A percentile compares a stretch with the other conserved stretches of the same genome.
These are phyloP conservation scores for Zaprionus capensis DNA, from an alignment of 1,140 invertebrate genomes.

Conservation along the genomic window DNA sequence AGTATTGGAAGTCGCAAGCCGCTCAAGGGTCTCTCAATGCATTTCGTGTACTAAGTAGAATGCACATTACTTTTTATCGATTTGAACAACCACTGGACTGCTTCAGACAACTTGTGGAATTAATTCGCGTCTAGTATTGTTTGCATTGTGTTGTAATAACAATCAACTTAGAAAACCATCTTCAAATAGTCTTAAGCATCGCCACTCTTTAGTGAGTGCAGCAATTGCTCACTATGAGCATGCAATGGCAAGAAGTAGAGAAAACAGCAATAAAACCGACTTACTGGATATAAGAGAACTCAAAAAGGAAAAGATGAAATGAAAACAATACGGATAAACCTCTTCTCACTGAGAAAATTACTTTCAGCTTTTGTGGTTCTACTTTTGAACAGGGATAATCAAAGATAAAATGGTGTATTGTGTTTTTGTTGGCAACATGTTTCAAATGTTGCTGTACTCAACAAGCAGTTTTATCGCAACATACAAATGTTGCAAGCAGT, in stretches of 20 bases:
- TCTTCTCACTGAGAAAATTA: background rate
- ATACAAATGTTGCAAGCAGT: too few species aligned
- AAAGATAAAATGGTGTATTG: too few species aligned
- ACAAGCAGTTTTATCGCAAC: too few species aligned
- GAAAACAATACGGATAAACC: background rate
- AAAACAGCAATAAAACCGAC: background rate
- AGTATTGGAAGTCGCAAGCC: background rate
- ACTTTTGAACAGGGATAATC: background rate
- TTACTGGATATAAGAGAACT: background rate
- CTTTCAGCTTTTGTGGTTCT: background rate
- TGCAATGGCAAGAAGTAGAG: background rate
- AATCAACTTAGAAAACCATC: background rate
- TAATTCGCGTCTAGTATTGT: slow-evolving; percentile 10
- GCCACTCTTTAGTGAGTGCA: background rate
- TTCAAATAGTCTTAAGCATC: background rate
- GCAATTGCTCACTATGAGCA: too few species aligned
- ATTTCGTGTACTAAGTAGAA: slow-evolving; percentile 15
- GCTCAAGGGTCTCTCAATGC: background rate
- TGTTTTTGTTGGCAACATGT: too few species aligned
- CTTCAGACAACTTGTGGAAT: slow-evolving; percentile 4
- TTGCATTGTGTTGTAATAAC: background rate
- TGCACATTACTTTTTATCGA: slow-evolving; percentile 16
- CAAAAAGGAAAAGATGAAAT: background rate
- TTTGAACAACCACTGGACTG: slow-evolving; percentile 11
- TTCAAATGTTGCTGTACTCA: too few species aligned